Evolutionary conservation across 1,140 invertebrate genomes (phyloP), one percentile per base, ranked within the genome.

Genomic region (Lycorma delicatula): DNA sequence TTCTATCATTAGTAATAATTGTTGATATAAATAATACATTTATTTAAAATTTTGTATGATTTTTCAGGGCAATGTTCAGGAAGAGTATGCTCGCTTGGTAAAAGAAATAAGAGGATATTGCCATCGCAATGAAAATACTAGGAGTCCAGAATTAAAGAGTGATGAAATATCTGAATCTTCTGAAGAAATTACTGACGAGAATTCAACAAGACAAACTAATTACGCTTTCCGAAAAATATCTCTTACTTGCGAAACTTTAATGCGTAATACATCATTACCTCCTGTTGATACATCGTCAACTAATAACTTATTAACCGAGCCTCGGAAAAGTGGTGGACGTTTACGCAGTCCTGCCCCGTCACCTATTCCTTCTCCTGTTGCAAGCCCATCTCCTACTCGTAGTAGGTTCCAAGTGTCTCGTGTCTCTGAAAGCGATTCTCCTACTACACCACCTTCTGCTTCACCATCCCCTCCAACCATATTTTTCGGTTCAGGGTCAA

Each of bases 291-390:
- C 56, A n/a, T 7, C 46, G 27, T 16, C 18, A 16, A 41, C 46
- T 16, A n/a, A n/a, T n/a, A 44, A 44, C 51, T 36, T 49, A 28
- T 44, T 53, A 41, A 25, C 66, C 60, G 62, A 67, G 59, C 62
- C 66, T 47, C 64, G 64, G 47, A 63, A 66, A 59, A 68, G 62
- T 60, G 60, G 67, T 48, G 63, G 77, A 26, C 75, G 81, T 47
- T 72, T 84, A 56, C 77, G 81, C 56, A 84, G 82, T 52, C 83
- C 84, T 41, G 79, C 79, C 49, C 83, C 84, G 23, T 82, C 79
- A 63, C 84, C 83, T 47, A 79, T 80, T 58, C 79, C 82, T 50
- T 83, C 82, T 31, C 85, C 84, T 22, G 78, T 81, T 58, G 80
- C 82, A 57, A 83, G 79, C 69, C 83, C 84, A 22, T 75, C 79